Percentiles rank a stretch among this genome's conserved stretches.
phyloP scores from a whole-genome alignment of 2,113 vertebrate genomes.

The Erinaceus europaeus region DNA sequence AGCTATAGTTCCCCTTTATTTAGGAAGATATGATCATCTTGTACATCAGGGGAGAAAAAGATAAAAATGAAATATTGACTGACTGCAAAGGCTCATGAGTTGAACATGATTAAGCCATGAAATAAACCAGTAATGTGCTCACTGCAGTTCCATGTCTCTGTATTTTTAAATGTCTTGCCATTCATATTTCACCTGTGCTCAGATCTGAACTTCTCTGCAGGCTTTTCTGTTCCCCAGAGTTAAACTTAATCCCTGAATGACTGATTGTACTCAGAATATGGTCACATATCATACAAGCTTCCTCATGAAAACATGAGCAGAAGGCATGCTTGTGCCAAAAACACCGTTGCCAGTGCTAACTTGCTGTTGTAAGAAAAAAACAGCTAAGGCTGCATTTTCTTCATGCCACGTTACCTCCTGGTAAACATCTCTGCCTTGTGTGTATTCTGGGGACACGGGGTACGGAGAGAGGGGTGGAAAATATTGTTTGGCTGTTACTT shows the following conservation, averaged over 20 bases:
- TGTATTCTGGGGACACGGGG: not conserved
- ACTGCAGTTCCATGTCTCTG: not conserved
- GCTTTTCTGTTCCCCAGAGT: not conserved
- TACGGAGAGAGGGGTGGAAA: not conserved
- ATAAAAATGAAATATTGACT: not conserved
- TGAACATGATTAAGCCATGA: not conserved
- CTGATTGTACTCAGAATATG: slow-evolving; percentile 27
- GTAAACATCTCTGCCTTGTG: not conserved
- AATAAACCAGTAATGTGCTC: not conserved
- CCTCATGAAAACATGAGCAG: slow-evolving; percentile 43
- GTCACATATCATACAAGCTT: slow-evolving; percentile 2
- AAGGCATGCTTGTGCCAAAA: not conserved
- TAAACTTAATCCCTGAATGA: not conserved
- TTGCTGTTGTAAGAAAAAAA: slow-evolving; percentile 20
- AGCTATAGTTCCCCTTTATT: not conserved
- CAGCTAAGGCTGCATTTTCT: not conserved
- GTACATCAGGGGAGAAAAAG: not conserved
- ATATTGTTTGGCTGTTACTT: not conserved
- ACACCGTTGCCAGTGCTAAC: not conserved
- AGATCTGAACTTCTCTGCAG: not conserved
- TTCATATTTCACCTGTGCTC: not conserved
- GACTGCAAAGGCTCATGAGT: not conserved
- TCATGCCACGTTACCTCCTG: not conserved
- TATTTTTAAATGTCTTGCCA: slow-evolving; percentile 5
- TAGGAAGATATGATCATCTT: not conserved